These are phyloP conservation scores for Henicopernis longicauda DNA, from an alignment of 2,113 vertebrate genomes.

Conservation along the genomic window DNA sequence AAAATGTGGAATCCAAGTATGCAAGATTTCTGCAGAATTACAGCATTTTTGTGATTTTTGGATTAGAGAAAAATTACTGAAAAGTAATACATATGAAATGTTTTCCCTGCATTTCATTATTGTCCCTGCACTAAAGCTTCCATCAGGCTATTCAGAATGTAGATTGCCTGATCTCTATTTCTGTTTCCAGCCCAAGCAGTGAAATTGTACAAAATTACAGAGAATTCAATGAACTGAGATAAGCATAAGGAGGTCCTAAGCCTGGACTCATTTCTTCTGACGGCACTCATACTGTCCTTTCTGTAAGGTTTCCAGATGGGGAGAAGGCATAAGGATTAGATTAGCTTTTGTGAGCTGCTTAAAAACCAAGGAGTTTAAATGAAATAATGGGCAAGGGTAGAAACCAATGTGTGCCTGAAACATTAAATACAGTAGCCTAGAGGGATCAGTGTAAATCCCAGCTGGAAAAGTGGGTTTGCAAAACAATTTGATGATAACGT, in stretches of 20 bases:
- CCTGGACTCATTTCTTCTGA: background rate
- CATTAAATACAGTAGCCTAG: background rate
- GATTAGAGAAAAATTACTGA: slow-evolving; percentile 3
- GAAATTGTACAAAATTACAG: background rate
- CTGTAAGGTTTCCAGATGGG: background rate
- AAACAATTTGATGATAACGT: background rate
- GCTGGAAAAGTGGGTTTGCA: background rate
- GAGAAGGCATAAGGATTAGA: background rate
- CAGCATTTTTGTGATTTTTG: slow-evolving; percentile 20
- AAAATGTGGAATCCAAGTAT: background rate
- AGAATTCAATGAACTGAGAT: background rate
- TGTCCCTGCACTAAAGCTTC: background rate
- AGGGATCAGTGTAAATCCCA: background rate
- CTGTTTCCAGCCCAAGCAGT: background rate
- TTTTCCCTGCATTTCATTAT: slow-evolving; percentile 22
- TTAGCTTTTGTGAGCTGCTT: background rate
- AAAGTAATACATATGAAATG: background rate
- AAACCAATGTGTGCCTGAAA: background rate
- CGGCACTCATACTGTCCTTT: background rate
- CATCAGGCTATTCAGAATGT: background rate
- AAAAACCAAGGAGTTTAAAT: background rate
- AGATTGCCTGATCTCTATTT: background rate
- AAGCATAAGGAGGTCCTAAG: background rate
- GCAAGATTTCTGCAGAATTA: background rate
- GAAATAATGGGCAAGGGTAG: background rate